Evolutionary conservation across 2,888 invertebrate species (phyloP), one percentile per base, ranked within the genome.

Genomic region (Heterodera filipjevi): DNA sequence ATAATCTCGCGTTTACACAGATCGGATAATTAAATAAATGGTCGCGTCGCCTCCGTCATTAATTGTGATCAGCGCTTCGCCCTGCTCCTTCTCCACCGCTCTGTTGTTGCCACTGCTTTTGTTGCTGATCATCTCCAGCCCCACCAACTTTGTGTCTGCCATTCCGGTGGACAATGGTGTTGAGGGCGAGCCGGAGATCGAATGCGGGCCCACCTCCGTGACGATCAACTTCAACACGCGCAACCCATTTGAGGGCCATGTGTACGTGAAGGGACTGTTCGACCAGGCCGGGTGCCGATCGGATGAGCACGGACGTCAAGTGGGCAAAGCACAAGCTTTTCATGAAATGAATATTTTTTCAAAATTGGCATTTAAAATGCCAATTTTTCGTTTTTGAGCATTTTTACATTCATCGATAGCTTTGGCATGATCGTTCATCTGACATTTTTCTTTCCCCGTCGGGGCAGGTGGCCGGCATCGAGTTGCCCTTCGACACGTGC

Each of bases 181-280:
- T 33, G 88, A 89, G 78, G 87, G 89, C 35, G 89, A 89, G 80
- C 89, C 89, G 12, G 89, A 89, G 82, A 87, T 89, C 77, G 89
- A 89, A 78, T 89, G 89, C 81, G 89, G 89, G 14, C 85, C 89
- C 73, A 85, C 83, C 19, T 86, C 87, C 10, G 87, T 89, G 77
- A 87, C 87, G 64, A 85, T 89, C 79, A 89, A 89, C 82, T 89
- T 89, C 85, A 89, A 89, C 84, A 89, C 89, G 32, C 83, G 85
- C 64, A 87, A 86, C 78, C 76, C 83, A 30, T 86, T 87, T 77
- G 84, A 86, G 77, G 86, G 86, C 22, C 84, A 86, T 82, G 85
- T 86, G 35, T 86, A 86, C 80, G 87, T 86, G 66, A 86, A 86
- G 82, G 88, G 89, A 77, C 84, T 87, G 53, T 89, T 85, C 82